Conservation (phyloP, 2,888 invertebrate species). For the Pristionchus arcanus region DNA sequence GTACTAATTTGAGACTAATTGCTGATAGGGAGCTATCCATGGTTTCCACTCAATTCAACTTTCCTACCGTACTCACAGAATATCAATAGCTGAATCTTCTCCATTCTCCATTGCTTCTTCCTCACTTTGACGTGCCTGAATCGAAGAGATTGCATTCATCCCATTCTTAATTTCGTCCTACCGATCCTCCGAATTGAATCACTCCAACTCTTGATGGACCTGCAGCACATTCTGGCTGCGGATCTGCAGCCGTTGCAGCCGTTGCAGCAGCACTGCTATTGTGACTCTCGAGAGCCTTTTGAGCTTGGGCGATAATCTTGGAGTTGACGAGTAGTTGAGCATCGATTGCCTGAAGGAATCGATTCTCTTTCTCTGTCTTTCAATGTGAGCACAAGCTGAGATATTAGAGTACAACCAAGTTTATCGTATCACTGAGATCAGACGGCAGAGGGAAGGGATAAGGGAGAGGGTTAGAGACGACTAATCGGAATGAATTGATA, state of each 20-base stretch:
- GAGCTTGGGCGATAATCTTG: slow-evolving; percentile 51
- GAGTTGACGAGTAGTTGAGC: slow-evolving; percentile 39
- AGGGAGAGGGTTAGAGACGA: slow-evolving; percentile 4
- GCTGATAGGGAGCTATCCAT: background rate
- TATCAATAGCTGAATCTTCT: background rate
- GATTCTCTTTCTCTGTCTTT: background rate
- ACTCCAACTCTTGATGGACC: background rate
- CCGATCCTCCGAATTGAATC: slow-evolving; percentile 40
- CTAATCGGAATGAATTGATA: background rate
- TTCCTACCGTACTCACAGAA: background rate
- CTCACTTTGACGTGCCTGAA: background rate
- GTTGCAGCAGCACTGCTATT: background rate
- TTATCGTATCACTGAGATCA: slow-evolving; percentile 46
- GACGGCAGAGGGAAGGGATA: background rate
- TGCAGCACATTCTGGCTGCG: background rate
- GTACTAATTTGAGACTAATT: slow-evolving; percentile 49
- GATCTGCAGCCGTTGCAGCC: background rate
- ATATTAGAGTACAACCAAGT: slow-evolving; percentile 43
- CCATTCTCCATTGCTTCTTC: background rate
- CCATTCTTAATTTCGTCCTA: background rate
- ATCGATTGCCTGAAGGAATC: slow-evolving; percentile 51
- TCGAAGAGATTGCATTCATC: background rate
- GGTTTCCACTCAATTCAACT: background rate
- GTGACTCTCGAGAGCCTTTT: background rate
- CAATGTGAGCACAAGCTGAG: slow-evolving; percentile 28